These are phyloP conservation scores for Leptodactylus fuscus DNA, from an alignment of 2,113 vertebrate genomes.

Conservation along the genomic window DNA sequence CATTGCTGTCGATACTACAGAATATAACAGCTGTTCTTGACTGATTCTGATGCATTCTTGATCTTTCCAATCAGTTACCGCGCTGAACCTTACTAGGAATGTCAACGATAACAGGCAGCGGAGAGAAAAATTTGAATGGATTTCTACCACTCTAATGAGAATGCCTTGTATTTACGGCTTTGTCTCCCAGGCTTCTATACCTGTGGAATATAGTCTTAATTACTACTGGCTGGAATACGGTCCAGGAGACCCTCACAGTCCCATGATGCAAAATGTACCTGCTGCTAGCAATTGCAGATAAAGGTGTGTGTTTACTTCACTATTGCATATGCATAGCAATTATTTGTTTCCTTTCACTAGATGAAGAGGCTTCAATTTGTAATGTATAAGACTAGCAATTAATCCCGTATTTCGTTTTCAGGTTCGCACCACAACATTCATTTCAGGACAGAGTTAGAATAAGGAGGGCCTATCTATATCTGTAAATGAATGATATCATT, in stretches of 20 bases:
- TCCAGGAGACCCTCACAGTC: conserved; percentile 34
- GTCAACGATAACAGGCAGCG: conserved; percentile 6
- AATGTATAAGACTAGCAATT: conserved; percentile 70
- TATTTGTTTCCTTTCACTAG: conserved; percentile 59
- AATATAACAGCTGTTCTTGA: neutral
- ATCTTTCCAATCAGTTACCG: neutral
- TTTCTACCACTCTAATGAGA: conserved; percentile 25
- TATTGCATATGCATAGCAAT: conserved; percentile 62
- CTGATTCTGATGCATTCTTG: neutral
- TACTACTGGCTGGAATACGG: conserved; percentile 4
- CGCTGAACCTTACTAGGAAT: neutral
- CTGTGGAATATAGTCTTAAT: conserved; percentile 42
- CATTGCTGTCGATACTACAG: neutral
- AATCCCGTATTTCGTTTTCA: conserved; percentile 71
- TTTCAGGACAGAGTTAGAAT: conserved; percentile 74
- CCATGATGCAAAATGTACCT: conserved; percentile 66
- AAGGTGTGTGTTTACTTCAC: conserved; percentile 70
- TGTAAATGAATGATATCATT: conserved; percentile 87
- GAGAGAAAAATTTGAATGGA: neutral
- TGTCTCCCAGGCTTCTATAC: conserved; percentile 46
- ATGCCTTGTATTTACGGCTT: conserved; percentile 14
- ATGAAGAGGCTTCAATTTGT: conserved; percentile 62
- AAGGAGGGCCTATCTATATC: conserved; percentile 80
- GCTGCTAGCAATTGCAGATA: conserved; percentile 67
- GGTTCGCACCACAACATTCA: conserved; percentile 74